A percentile compares a stretch with the other conserved stretches of the same genome.
These are phyloP conservation scores for Tupaia tana DNA, from an alignment of 2,113 vertebrate species.

Conservation along the genomic window DNA sequence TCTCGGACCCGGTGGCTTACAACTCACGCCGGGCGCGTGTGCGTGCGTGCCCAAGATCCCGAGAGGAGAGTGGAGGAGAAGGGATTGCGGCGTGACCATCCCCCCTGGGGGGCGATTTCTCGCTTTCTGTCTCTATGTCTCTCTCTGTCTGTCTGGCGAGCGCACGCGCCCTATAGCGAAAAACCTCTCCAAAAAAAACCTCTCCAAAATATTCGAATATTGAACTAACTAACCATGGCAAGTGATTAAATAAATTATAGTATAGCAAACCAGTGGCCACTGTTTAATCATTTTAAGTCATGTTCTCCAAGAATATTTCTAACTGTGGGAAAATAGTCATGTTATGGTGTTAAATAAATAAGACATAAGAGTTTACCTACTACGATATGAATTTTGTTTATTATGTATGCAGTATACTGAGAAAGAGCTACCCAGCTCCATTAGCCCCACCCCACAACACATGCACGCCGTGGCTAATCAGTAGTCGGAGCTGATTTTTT, in stretches of 20 bases:
- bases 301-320: not conserved
- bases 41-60: too few relatives aligned
- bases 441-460: not conserved
- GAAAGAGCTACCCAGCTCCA: not conserved
- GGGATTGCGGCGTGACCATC: too few relatives aligned
- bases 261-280: not conserved
- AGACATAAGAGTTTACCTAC: not conserved
- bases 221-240: not conserved
- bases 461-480: not conserved
- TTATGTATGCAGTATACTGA: not conserved
- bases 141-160: too few relatives aligned
- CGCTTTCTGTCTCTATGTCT: too few relatives aligned
- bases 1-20: too few relatives aligned
- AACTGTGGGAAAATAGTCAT: not conserved
- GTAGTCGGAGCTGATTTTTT: not conserved
- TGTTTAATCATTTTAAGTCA: not conserved
- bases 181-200: too few relatives aligned
- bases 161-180: too few relatives aligned
- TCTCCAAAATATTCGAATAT: not conserved
- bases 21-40: too few relatives aligned
- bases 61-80: too few relatives aligned
- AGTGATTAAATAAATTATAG: not conserved
- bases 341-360: not conserved
- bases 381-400: not conserved
- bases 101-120: too few relatives aligned